phyloP scores from a whole-genome alignment of 2,888 invertebrate species.

The Lasioglossum pauxillum region DNA sequence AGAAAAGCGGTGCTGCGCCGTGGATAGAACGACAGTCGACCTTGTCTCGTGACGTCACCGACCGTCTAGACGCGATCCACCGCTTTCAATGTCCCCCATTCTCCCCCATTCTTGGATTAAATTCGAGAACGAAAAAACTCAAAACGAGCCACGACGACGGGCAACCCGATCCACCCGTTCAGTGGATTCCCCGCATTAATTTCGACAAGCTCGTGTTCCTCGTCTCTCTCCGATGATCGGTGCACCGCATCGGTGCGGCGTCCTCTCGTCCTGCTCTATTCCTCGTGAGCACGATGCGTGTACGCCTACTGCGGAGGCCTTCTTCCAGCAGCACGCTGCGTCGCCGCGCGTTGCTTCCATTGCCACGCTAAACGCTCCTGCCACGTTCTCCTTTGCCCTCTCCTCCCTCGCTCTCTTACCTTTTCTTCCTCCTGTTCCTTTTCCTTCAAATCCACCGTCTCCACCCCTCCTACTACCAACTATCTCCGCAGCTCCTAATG shows the following conservation, averaged over 20 bases:
- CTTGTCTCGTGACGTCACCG: slow-evolving; percentile 80
- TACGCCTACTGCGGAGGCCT: neutral
- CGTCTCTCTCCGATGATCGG: neutral
- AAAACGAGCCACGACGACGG: slow-evolving; percentile 64
- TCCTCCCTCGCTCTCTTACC: neutral
- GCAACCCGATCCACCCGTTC: slow-evolving; percentile 67
- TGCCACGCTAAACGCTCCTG: slow-evolving; percentile 45
- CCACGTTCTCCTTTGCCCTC: slow-evolving; percentile 14
- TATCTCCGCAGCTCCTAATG: neutral
- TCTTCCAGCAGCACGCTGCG: too few species aligned
- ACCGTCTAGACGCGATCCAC: slow-evolving; percentile 79
- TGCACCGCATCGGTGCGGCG: neutral
- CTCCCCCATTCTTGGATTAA: slow-evolving; percentile 74
- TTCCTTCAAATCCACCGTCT: neutral
- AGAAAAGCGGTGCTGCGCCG: slow-evolving; percentile 53
- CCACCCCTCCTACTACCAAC: neutral
- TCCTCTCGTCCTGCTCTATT: slow-evolving; percentile 10
- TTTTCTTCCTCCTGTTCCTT: neutral
- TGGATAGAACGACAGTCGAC: slow-evolving; percentile 76
- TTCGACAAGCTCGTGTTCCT: slow-evolving; percentile 51
- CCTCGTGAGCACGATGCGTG: slow-evolving; percentile 3
- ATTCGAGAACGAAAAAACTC: slow-evolving; percentile 72
- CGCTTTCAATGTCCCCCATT: slow-evolving; percentile 73
- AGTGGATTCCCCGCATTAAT: slow-evolving; percentile 69
- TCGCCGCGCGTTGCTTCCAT: slow-evolving; percentile 34